Percentiles rank a stretch among this genome's conserved stretches.
Evolutionary conservation across 53 echinoderm and acorn worm species (phyloP).

Genomic region (Stichopus horrens): DNA sequence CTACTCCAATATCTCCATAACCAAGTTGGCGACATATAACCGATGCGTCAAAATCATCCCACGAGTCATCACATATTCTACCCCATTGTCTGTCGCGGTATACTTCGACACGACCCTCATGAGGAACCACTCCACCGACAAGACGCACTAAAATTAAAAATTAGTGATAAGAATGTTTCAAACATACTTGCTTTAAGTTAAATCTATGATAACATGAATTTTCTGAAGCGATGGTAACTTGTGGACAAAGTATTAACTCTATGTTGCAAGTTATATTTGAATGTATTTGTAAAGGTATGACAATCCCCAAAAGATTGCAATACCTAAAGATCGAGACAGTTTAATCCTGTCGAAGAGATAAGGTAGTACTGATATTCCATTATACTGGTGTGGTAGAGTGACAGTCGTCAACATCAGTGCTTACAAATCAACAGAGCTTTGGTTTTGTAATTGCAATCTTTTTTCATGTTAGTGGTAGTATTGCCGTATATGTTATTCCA

Average conservation of each 20-base stretch:
- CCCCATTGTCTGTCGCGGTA: neutral
- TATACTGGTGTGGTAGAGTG: no score
- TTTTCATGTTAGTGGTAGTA: no score
- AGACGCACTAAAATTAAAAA: neutral
- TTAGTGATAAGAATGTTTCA: neutral
- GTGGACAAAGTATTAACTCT: neutral
- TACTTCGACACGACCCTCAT: neutral
- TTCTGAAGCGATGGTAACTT: no score
- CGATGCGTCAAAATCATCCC: neutral
- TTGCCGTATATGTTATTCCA: no score
- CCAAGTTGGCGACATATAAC: neutral
- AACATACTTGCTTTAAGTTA: neutral
- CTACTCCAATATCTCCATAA: neutral
- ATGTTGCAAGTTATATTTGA: neutral
- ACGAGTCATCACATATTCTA: neutral
- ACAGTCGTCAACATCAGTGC: no score
- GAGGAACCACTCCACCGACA: neutral
- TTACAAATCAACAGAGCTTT: no score
- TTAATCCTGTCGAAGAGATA: neutral
- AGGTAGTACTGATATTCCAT: no score
- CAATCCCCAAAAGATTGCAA: no score
- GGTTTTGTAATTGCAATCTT: no score
- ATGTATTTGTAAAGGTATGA: neutral
- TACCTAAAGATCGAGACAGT: neutral
- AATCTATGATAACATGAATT: no score